phyloP scores from a whole-genome alignment of 92 coral and sea anemone species.

The Siderastrea siderea region DNA sequence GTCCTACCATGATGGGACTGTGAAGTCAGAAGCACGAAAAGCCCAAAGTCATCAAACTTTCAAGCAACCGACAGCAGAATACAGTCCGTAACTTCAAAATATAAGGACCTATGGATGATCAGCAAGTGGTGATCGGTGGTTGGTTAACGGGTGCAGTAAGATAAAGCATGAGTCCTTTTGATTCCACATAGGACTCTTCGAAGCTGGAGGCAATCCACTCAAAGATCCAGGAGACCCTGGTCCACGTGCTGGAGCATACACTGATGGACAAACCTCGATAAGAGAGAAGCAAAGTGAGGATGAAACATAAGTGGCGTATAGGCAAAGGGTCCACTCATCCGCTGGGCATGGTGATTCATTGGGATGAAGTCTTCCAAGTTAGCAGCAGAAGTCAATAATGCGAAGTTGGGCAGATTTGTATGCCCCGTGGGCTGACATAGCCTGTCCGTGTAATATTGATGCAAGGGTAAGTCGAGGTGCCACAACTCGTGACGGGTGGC shows the following conservation, averaged over 20 bases:
- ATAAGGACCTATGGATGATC: not conserved
- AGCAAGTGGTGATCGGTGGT: not conserved
- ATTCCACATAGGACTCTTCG: not conserved
- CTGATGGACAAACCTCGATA: not conserved
- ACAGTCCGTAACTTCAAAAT: not conserved
- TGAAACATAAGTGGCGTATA: not conserved
- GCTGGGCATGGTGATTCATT: not conserved
- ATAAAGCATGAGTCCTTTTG: not conserved
- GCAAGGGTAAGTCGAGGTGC: not conserved
- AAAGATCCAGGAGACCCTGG: not conserved
- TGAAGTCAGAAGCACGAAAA: not conserved
- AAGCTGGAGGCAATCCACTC: not conserved
- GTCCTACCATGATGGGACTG: not conserved
- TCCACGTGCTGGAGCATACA: not conserved
- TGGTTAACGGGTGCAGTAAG: not conserved
- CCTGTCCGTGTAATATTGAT: not conserved
- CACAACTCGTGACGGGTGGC: not conserved
- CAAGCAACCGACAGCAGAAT: not conserved
- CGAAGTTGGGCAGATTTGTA: conserved; percentile 1
- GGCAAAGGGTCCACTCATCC: not conserved
- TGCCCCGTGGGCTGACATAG: not conserved
- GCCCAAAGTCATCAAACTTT: not conserved
- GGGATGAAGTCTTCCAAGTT: not conserved
- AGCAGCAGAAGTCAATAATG: not conserved
- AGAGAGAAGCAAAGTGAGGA: not conserved